Evolutionary conservation across 2,797 vertebrate genomes (phyloP).

Genomic region (Gymnodraco acuticeps): DNA sequence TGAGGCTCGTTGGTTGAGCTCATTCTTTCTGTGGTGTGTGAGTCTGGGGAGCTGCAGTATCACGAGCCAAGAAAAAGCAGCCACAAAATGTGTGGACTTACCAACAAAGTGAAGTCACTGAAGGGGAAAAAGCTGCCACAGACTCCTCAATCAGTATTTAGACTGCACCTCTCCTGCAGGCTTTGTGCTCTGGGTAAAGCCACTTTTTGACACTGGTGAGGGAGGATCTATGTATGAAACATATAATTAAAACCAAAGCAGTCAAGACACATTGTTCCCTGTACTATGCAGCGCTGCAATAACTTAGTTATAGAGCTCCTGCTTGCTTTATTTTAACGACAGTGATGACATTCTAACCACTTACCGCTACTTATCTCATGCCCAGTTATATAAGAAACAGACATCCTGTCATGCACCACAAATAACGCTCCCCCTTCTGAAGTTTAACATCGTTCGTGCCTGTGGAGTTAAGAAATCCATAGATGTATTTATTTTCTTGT

Average conservation of each 20-base stretch:
- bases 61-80: conserved; percentile 68
- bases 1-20: conserved; percentile 63
- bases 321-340: conserved; percentile 31
- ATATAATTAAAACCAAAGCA: conserved; percentile 34
- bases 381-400: conserved; percentile 43
- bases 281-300: neutral
- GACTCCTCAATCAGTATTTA: conserved; percentile 26
- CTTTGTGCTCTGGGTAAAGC: conserved; percentile 33
- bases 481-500: neutral
- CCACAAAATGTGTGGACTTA: conserved; percentile 73
- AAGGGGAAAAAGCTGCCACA: conserved; percentile 39
- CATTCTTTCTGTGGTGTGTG: conserved; percentile 69
- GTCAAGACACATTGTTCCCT: conserved; percentile 20
- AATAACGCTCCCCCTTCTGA: neutral
- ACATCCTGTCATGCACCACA: conserved; percentile 26
- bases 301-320: conserved; percentile 18
- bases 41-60: conserved; percentile 57
- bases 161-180: conserved; percentile 17
- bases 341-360: conserved; percentile 40
- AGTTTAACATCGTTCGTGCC: neutral
- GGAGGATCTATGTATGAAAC: conserved; percentile 46
- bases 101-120: conserved; percentile 68
- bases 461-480: neutral
- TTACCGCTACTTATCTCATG: conserved; percentile 8
- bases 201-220: conserved; percentile 29